Evolutionary conservation across 2,797 vertebrate species (phyloP).

Genomic region (Enteromius mattozi): DNA sequence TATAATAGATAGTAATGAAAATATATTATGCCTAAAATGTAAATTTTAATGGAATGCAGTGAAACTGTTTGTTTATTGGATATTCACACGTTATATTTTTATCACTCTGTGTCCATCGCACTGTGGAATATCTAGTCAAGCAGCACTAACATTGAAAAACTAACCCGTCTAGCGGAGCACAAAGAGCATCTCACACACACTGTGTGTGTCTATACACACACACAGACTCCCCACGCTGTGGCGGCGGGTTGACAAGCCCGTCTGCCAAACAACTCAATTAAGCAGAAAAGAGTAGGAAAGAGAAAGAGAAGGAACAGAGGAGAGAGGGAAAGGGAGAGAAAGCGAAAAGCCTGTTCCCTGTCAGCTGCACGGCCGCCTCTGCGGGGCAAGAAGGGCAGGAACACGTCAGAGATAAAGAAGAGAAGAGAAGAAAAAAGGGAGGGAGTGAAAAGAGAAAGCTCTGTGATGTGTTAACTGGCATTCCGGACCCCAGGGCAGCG

Average conservation of each 20-base stretch:
- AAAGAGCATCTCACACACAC: slow-evolving; percentile 90
- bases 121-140: slow-evolving; percentile 86
- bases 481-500: slow-evolving; percentile 82
- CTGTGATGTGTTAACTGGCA: slow-evolving; percentile 87
- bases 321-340: slow-evolving; percentile 68
- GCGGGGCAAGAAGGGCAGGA: slow-evolving; percentile 56
- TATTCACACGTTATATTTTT: neutral
- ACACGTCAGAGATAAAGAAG: slow-evolving; percentile 68
- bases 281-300: slow-evolving; percentile 90
- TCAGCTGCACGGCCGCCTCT: slow-evolving; percentile 55
- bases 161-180: slow-evolving; percentile 95
- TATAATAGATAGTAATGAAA: neutral
- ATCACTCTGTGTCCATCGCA: slow-evolving; percentile 2
- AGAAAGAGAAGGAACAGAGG: slow-evolving; percentile 78
- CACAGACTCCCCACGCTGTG: slow-evolving; percentile 97
- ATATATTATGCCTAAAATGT: neutral
- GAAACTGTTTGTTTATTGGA: slow-evolving; percentile 1
- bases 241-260: slow-evolving; percentile 92
- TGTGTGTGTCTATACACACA: slow-evolving; percentile 82
- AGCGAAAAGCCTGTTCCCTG: slow-evolving; percentile 64
- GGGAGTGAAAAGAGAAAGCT: slow-evolving; percentile 61
- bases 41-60: neutral
- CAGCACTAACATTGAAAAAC: slow-evolving; percentile 97
- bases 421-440: slow-evolving; percentile 63
- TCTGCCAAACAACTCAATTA: slow-evolving; percentile 99